These are phyloP conservation scores for Pheucticus melanocephalus DNA, from an alignment of 2,113 vertebrate species.

Conservation along the genomic window DNA sequence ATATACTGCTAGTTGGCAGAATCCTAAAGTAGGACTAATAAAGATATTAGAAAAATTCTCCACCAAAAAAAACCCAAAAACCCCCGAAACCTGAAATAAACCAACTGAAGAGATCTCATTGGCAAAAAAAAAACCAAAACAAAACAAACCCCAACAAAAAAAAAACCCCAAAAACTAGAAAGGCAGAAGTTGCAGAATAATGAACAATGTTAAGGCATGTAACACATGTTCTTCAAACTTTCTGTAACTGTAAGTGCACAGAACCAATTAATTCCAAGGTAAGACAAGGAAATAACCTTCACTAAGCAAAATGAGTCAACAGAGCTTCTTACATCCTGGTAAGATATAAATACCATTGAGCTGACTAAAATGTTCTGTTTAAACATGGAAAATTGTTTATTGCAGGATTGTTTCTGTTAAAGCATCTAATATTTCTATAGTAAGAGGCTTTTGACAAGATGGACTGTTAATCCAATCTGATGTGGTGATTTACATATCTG, in stretches of 20 bases:
- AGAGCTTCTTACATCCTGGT: not conserved
- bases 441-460: not conserved
- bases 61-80: rapidly evolving
- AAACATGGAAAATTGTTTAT: not conserved
- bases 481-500: not conserved
- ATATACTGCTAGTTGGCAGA: not conserved
- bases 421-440: not conserved
- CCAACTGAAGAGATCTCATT: not conserved
- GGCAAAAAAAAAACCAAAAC: not conserved
- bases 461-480: not conserved
- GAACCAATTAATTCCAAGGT: not conserved
- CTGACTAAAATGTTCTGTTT: not conserved
- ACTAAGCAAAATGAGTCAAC: not conserved
- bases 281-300: not conserved
- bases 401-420: not conserved
- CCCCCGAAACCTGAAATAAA: not conserved
- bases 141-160: no score
- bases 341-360: not conserved
- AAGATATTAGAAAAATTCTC: not conserved
- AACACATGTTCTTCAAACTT: not conserved
- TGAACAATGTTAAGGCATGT: not conserved
- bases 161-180: not conserved
- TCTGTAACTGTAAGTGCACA: not conserved
- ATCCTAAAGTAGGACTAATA: not conserved
- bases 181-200: not conserved